Conservation (phyloP, 2,888 invertebrate genomes). For the Blastobasis lacticolella region DNA sequence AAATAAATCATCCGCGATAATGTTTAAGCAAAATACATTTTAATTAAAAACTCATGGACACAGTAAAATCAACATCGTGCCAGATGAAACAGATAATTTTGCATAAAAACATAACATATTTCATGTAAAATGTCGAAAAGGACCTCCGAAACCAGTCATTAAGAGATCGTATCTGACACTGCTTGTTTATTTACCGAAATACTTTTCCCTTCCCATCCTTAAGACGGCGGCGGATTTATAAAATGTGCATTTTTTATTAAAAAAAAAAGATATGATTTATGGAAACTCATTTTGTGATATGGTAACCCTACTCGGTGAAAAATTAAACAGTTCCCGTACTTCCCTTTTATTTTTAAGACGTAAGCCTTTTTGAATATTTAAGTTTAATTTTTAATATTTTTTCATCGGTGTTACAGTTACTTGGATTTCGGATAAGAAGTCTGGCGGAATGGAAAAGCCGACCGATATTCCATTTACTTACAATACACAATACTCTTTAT, state of each 20-base stretch:
- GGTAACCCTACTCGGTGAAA: neutral
- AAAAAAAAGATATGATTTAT: neutral
- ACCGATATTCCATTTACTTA: too few relatives aligned
- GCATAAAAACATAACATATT: conserved; percentile 14
- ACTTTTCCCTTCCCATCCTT: too few relatives aligned
- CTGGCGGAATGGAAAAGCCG: too few relatives aligned
- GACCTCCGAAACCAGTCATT: conserved; percentile 15
- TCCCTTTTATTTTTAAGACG: neutral
- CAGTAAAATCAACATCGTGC: conserved; percentile 1
- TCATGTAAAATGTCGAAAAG: conserved; percentile 18
- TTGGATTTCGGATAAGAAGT: too few relatives aligned
- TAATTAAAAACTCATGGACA: conserved; percentile 2
- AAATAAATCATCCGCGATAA: too few relatives aligned
- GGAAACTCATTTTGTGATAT: neutral
- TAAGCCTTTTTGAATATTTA: neutral
- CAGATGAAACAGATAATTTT: conserved; percentile 9
- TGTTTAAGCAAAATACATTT: too few relatives aligned
- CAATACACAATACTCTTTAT: too few relatives aligned
- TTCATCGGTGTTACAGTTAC: too few relatives aligned
- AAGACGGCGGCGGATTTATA: too few relatives aligned
- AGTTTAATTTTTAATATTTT: neutral
- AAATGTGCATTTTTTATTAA: neutral
- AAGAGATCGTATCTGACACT: conserved; percentile 15
- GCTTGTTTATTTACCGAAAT: conserved; percentile 15
- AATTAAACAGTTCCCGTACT: neutral